Base-by-base conservation (phyloP, 2,888 invertebrate species). In the Cordilura impudica region DNA sequence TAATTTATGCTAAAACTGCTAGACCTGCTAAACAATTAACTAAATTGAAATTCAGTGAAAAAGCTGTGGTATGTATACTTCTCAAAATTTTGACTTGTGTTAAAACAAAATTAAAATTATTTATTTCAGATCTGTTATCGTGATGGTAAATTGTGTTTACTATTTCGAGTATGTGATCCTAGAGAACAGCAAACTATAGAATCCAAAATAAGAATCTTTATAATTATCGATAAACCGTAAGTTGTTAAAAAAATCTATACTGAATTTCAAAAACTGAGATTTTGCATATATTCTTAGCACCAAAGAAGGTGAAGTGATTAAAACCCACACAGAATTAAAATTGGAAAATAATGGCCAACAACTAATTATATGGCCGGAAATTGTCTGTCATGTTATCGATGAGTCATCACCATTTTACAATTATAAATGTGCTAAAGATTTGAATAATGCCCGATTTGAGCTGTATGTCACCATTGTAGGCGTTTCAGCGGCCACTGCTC, bases 361-460 rank as follows among this genome's bases (percentile, higher is more conserved):
- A 35, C 87, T 92, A 39, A 94, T 96, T 84, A 92, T 96, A 49
- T 98, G 97, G 97, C 97, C 97, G 0, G 93, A 96, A 84, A 95
- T 95, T 1, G 93, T 97, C 8, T 94, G 95, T 10, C 97, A 98
- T 88, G 92, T 92, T 74, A 97, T 98, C 81, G 94, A 96, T 85
- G 91, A 91, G 8, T 87, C 89, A 21, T 96, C 96, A 85, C 97
- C 97, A 0, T 92, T 98, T 54, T 95, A 93, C 88, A 93, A 94
- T 83, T 92, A 96, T 84, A 93, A 94, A 0, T 94, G 94, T 0
- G 94, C 94, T 82, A 86, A 83, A 51, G 95, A 96, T 85, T 92
- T 97, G 87, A 92, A 94, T 86, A 91, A 93, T 45, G 93, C 92
- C 81, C 92, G 94, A 84, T 97, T 96, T 86, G 93, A 96, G 91